Base-by-base conservation (phyloP, 2,797 vertebrate genomes). In the Neosalanx taihuensis region DNA sequence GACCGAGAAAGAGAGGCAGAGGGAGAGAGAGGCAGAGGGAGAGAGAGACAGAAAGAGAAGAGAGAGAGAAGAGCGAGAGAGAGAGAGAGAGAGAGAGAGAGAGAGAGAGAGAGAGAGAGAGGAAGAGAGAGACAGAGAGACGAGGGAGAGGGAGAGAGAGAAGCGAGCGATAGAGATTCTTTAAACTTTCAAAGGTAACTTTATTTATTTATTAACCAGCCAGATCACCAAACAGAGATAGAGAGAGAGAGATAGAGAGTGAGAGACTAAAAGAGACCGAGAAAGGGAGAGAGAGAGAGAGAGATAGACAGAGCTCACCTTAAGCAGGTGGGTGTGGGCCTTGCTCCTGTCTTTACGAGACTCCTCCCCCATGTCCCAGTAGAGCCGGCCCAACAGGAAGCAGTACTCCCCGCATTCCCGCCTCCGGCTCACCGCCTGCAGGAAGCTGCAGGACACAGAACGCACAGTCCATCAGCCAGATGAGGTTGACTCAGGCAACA, bases 321-420 rank as follows among this genome's bases (percentile, higher is more conserved):
- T 99, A 72, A 99, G 89, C 75, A 99, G 93, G 76, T 97, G 93
- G 64, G 92, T 92, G 56, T 96, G 93, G 53, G 93, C 90, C 91
- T 98, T 99, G 77, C 91, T 90, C 78, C 94, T 93, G 82, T 99
- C 95, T 85, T 83, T 94, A 75, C 92, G 95, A 18, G 92, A 94
- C 79, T 96, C 95, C 83, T 95, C 94, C 60, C 93, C 92, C 94
- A 98, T 96, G 84, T 90, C 92, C 97, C 97, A 99, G 64, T 97
- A 99, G 0, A 96, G 93, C 59, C 87, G 81, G 0, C 97, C 98
- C 73, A 98, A 88, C 57, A 94, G 88, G 68, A 94, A 95, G 81
- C 94, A 94, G 87, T 93, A 94, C 46, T 95, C 94, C 49, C 92
- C 96, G 81, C 83, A 88, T 66, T 93, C 90, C 62, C 92, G 82